Evolutionary conservation across 1,140 invertebrate genomes (phyloP).

Genomic region (Micrasema longulum): DNA sequence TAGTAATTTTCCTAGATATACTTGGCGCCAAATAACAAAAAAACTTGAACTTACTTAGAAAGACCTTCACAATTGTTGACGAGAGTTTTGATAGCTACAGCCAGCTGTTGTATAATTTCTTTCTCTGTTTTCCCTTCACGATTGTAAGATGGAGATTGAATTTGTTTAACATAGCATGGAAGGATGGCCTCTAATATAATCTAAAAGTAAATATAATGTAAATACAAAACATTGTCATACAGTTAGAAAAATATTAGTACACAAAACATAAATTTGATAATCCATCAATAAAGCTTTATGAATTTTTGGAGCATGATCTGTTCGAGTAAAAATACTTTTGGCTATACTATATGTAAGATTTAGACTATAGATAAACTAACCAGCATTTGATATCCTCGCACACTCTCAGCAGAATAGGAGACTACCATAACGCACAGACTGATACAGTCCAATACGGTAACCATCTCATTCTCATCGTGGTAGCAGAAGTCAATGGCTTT

Average conservation of each 20-base stretch:
- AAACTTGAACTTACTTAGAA: conserved; percentile 90
- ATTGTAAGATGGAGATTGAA: conserved; percentile 89
- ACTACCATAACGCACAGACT: conserved; percentile 97
- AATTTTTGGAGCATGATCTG: no score
- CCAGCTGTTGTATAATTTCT: conserved; percentile 94
- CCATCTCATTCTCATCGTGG: conserved; percentile 94
- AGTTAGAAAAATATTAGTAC: no score
- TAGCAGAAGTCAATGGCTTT: conserved; percentile 98
- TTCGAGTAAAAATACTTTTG: no score
- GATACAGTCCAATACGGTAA: conserved; percentile 93
- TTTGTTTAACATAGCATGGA: conserved; percentile 93
- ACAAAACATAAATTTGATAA: no score
- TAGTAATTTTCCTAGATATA: no score
- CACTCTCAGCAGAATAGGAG: conserved; percentile 95
- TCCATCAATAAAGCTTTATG: no score
- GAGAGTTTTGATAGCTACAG: conserved; percentile 94
- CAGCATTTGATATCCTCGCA: conserved; percentile 97
- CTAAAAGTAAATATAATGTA: conserved; percentile 64
- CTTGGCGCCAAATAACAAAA: no score
- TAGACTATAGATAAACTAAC: conserved; percentile 71
- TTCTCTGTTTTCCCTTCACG: conserved; percentile 91
- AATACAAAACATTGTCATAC: not conserved
- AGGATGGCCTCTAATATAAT: conserved; percentile 96
- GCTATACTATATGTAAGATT: no score
- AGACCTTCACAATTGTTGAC: conserved; percentile 96